phyloP scores from a whole-genome alignment of 2,113 vertebrate species.

The Burhinus oedicnemus region DNA sequence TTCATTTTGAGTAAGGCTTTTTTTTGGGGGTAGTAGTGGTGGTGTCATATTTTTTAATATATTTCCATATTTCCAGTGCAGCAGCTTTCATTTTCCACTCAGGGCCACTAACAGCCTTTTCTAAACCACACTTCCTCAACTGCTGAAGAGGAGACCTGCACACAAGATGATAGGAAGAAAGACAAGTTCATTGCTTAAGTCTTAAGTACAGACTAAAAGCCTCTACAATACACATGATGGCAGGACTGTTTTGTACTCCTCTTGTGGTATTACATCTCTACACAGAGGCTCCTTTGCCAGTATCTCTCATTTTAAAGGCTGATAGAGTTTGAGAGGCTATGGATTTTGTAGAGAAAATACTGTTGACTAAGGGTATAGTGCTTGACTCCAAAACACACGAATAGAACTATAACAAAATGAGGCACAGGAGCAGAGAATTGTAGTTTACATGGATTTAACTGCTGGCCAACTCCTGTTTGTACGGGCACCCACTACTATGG shows the following conservation, averaged over 20 bases:
- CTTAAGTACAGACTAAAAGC: not conserved
- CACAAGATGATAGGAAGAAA: not conserved
- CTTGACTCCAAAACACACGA: not conserved
- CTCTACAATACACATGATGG: not conserved
- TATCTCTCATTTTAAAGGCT: not conserved
- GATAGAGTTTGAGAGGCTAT: not conserved
- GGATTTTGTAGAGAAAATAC: not conserved
- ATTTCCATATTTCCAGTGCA: not conserved
- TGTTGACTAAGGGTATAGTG: not conserved
- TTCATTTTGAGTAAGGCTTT: not conserved
- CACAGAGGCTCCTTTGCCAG: not conserved
- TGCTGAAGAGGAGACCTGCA: not conserved
- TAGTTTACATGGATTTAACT: not conserved
- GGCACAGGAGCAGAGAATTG: not conserved
- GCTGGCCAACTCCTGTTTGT: slow-evolving; percentile 48
- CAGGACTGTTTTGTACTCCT: not conserved
- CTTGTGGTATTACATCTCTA: not conserved
- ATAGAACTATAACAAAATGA: not conserved
- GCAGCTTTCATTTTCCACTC: slow-evolving; percentile 12
- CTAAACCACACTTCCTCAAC: not conserved
- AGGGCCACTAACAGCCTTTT: not conserved
- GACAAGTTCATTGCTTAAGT: not conserved
- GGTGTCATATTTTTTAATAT: not conserved
- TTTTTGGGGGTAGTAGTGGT: not conserved
- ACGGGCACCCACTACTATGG: slow-evolving; percentile 53